Evolutionary conservation across 2,797 vertebrate species (phyloP).

Genomic region (Falco rusticolus): DNA sequence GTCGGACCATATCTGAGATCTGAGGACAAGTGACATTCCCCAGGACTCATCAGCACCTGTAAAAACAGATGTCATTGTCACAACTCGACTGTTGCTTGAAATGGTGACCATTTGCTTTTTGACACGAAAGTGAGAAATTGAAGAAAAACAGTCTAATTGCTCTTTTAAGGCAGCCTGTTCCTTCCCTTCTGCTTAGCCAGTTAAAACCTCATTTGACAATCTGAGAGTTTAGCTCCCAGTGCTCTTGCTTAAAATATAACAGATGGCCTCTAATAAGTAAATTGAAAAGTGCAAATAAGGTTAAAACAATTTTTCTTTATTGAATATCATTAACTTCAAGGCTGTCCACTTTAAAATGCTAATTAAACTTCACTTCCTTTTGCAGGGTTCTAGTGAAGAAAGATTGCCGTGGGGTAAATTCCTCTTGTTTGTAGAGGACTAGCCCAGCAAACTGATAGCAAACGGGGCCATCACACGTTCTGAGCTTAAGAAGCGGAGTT

Average conservation of each 20-base stretch:
- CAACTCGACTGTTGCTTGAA: conserved; percentile 35
- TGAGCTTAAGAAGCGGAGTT: not conserved
- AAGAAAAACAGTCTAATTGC: conserved; percentile 63
- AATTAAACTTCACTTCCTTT: conserved; percentile 72
- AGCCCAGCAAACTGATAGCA: conserved; percentile 32
- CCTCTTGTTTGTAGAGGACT: conserved; percentile 55
- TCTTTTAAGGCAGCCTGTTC: conserved; percentile 57
- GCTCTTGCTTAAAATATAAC: conserved; percentile 74
- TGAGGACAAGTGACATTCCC: conserved; percentile 38
- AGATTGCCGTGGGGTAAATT: conserved; percentile 58
- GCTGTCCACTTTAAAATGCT: conserved; percentile 77
- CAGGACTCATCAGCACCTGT: conserved; percentile 35
- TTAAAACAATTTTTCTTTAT: conserved; percentile 79
- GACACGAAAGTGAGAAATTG: conserved; percentile 53
- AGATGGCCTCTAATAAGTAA: conserved; percentile 79
- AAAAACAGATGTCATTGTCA: conserved; percentile 44
- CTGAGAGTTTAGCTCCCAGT: conserved; percentile 58
- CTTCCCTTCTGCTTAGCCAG: conserved; percentile 58
- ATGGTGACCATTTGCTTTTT: conserved; percentile 57
- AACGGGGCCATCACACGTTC: not conserved
- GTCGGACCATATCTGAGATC: not conserved
- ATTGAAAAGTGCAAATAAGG: conserved; percentile 80
- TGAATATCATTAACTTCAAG: conserved; percentile 79
- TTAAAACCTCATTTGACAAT: conserved; percentile 69
- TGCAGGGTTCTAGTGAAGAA: conserved; percentile 58